phyloP scores from a whole-genome alignment of 2,797 vertebrate species.

The Falco rusticolus region DNA sequence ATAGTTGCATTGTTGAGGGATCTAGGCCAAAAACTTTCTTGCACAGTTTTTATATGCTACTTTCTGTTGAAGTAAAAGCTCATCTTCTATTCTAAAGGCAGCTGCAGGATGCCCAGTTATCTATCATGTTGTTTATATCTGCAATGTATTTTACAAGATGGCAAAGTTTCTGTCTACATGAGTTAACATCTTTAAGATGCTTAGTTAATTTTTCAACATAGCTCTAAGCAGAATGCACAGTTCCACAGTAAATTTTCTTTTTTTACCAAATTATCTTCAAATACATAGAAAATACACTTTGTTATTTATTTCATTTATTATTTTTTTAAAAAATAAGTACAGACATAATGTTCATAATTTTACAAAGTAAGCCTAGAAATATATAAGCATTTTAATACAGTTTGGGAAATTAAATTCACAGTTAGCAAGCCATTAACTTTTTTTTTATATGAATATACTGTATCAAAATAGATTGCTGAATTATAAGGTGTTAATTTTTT shows the following conservation, averaged over 20 bases:
- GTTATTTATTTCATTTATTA: neutral
- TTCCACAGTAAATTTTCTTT: neutral
- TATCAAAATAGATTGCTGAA: neutral
- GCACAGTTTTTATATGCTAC: neutral
- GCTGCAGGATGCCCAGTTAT: neutral
- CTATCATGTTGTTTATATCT: neutral
- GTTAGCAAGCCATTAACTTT: neutral
- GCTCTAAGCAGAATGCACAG: neutral
- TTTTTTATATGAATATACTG: neutral
- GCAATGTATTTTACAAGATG: neutral
- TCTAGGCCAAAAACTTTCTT: neutral
- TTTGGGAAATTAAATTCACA: neutral
- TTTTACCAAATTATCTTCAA: neutral
- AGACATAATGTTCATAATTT: neutral
- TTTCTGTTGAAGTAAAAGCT: neutral
- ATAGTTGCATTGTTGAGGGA: neutral
- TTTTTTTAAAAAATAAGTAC: neutral
- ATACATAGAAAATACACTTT: neutral
- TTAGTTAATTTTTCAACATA: neutral
- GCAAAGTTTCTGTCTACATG: neutral
- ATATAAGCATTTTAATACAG: neutral
- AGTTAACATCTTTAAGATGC: neutral
- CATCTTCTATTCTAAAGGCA: neutral
- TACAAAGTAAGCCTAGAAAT: neutral
- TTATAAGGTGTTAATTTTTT: neutral